Evolutionary conservation across 2,113 vertebrate species (phyloP).

Genomic region (Phalacrocorax carbo): DNA sequence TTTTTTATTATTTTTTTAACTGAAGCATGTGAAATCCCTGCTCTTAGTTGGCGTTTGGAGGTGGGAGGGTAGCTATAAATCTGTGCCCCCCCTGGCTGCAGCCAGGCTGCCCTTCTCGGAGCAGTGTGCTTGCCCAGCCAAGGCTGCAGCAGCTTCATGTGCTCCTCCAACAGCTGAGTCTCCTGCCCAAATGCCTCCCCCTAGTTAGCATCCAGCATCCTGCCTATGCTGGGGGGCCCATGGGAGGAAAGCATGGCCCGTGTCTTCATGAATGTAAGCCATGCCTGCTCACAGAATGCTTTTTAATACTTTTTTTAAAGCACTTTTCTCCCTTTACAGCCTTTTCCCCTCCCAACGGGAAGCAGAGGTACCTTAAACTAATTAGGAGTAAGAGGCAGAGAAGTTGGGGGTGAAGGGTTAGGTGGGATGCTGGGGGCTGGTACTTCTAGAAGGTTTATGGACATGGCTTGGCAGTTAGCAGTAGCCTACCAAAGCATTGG

Average conservation of each 20-base stretch:
- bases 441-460: background rate
- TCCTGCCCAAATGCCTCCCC: background rate
- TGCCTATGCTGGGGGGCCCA: background rate
- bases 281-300: background rate
- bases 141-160: background rate
- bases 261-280: background rate
- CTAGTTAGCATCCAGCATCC: background rate
- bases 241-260: accelerated
- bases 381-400: background rate
- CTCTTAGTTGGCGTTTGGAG: background rate
- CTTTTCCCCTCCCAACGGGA: background rate
- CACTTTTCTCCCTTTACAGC: background rate
- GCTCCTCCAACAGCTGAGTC: background rate
- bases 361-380: background rate
- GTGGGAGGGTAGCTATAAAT: background rate
- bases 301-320: slow-evolving; percentile 31
- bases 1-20: background rate
- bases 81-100: background rate
- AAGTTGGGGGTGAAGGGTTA: background rate
- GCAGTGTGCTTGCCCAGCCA: background rate
- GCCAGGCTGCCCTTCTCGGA: background rate
- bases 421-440: background rate
- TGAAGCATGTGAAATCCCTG: background rate
- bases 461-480: background rate
- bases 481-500: background rate